Percentiles rank a stretch among this genome's conserved stretches.
phyloP scores from a whole-genome alignment of 2,113 vertebrate species.

The Protobothrops mucrosquamatus region DNA sequence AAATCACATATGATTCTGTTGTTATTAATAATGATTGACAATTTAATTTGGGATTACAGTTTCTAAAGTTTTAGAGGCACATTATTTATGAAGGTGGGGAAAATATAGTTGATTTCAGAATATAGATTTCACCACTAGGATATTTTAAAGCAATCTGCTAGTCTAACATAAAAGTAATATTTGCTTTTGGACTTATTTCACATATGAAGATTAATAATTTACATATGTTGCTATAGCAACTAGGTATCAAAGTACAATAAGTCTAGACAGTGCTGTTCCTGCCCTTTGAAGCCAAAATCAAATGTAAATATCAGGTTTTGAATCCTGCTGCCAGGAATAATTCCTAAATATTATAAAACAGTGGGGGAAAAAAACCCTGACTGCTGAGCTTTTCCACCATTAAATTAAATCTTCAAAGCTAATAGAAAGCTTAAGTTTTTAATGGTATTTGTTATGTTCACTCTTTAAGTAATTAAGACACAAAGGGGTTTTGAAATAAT shows the following conservation, averaged over 20 bases:
- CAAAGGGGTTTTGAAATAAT: background rate
- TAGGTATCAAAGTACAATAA: conserved; percentile 59
- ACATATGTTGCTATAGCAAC: conserved; percentile 60
- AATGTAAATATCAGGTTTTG: conserved; percentile 57
- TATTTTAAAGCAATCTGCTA: conserved; percentile 57
- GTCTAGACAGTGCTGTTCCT: conserved; percentile 54
- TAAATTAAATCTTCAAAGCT: conserved; percentile 31
- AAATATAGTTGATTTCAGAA: conserved; percentile 26
- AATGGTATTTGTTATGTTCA: background rate
- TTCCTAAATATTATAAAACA: conserved; percentile 47
- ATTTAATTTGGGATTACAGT: background rate
- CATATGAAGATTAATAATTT: conserved; percentile 63
- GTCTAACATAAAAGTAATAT: conserved; percentile 60
- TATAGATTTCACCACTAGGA: conserved; percentile 44
- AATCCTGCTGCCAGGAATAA: conserved; percentile 41
- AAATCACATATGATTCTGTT: background rate
- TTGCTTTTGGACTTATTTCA: conserved; percentile 58
- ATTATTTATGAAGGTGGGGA: conserved; percentile 25
- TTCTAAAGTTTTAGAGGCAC: conserved; percentile 27
- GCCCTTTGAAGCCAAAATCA: conserved; percentile 56
- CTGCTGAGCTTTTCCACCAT: background rate
- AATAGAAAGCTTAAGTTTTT: background rate
- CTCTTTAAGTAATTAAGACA: conserved; percentile 4
- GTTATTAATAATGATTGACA: background rate
- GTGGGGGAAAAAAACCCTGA: background rate